A percentile compares a stretch with the other conserved stretches of the same genome.
Evolutionary conservation across 1,140 invertebrate genomes (phyloP).

Genomic region (Hyles euphorbiae): DNA sequence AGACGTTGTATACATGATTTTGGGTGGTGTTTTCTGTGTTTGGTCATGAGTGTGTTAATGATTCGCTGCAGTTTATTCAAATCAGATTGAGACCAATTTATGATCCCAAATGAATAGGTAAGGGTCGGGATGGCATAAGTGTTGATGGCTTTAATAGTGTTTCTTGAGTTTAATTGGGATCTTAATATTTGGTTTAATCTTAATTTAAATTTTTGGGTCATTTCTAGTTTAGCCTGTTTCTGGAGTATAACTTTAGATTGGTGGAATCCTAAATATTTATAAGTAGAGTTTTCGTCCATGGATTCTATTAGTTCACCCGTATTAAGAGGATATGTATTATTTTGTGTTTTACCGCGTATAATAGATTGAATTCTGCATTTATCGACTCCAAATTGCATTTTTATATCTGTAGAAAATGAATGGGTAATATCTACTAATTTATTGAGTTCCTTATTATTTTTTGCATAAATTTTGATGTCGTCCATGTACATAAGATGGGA

Average conservation of each 20-base stretch:
- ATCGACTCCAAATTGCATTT: background rate
- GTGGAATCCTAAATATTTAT: too few species aligned
- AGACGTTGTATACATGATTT: constrained; percentile 4
- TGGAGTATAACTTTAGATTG: too few species aligned
- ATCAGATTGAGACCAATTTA: constrained; percentile 14
- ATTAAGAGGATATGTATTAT: constrained; percentile 7
- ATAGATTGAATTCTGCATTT: constrained; percentile 16
- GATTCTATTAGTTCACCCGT: constrained; percentile 14
- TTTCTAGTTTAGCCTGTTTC: too few species aligned
- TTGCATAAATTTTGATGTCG: constrained; percentile 8
- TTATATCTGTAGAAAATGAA: too few species aligned
- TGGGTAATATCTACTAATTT: too few species aligned
- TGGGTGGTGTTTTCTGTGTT: too few species aligned
- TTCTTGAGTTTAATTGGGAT: too few species aligned
- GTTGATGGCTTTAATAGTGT: constrained; percentile 12
- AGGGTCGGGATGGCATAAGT: constrained; percentile 18
- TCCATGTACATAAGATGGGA: constrained; percentile 13
- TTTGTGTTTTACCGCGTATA: constrained; percentile 2
- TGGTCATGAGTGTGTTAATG: constrained; percentile 4
- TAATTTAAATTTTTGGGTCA: too few species aligned
- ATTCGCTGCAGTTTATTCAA: constrained; percentile 13
- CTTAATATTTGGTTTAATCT: too few species aligned
- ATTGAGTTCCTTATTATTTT: too few species aligned
- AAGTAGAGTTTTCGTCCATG: constrained; percentile 1
- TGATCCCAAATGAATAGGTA: constrained; percentile 18